These are phyloP conservation scores for Puntigrus tetrazona DNA, from an alignment of 2,113 vertebrate species.

Conservation along the genomic window DNA sequence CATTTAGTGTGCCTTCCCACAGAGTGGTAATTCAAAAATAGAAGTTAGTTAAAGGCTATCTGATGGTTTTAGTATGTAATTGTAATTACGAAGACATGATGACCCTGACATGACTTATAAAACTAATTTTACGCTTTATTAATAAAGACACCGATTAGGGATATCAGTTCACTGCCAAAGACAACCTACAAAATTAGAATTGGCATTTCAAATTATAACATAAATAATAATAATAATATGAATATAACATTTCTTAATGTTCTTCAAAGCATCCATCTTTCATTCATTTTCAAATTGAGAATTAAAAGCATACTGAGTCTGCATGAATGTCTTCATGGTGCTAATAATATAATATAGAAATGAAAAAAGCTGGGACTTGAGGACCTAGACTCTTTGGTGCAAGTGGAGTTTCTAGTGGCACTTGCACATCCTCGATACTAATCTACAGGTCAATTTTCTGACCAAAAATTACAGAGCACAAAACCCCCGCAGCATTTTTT, in stretches of 20 bases:
- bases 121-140: conserved; percentile 31
- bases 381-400: neutral
- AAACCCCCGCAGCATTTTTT: neutral
- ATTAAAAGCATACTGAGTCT: neutral
- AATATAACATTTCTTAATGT: too few relatives aligned
- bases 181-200: neutral
- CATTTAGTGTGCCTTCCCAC: neutral
- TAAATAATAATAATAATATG: neutral
- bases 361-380: neutral
- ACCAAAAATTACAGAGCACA: conserved; percentile 5
- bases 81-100: conserved; percentile 39
- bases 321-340: neutral
- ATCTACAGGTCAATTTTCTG: conserved; percentile 34
- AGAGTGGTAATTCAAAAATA: neutral
- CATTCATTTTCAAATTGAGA: neutral
- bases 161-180: conserved; percentile 8
- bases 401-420: neutral
- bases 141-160: conserved; percentile 5
- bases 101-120: conserved; percentile 29
- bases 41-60: conserved; percentile 25
- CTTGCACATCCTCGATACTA: conserved; percentile 17
- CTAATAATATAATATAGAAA: conserved; percentile 5
- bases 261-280: neutral
- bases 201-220: conserved; percentile 12
- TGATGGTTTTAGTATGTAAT: conserved; percentile 24